Base-by-base conservation (phyloP, 2,888 invertebrate species). In the Hemicrepidius hirtus region DNA sequence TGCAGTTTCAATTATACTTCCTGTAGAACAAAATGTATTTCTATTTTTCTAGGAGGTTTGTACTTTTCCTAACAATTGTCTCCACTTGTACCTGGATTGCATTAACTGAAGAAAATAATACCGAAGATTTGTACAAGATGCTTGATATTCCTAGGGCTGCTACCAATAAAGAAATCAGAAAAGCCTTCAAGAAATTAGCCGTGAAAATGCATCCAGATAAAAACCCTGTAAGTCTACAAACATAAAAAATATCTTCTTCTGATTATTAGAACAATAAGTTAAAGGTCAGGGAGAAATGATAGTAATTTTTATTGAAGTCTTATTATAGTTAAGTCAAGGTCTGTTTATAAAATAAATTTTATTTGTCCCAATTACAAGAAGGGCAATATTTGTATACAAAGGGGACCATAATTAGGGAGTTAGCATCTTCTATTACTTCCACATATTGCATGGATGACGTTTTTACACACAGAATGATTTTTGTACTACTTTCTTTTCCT, bases 181-280 rank as follows among this genome's bases (percentile, higher is more conserved):
- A 90, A 83, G 93, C 93, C 5, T 94, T 93, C 83, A 94, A 94
- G 84, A 91, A 90, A 81, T 81, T 93, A 55, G 94, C 93, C 0
- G 88, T 94, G 5, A 88, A 88, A 65, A 87, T 90, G 77, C 94
- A 94, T 88, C 94, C 94, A 3, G 94, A 94, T 84, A 94, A 94
- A 84, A 90, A 90, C 82, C 85, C 85, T 80, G 90, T 89, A 82
- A 35, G 53, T 40, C 21, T 13, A 3, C 1, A 1, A 40, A n/a
- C 4, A 13, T 40, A 13, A 13, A 0, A 13, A 40, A 40, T 13
- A 3, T 40, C 13, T 37, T 12, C 40, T 13, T 13, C 1, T 13
- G 40, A 40, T 13, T 40, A 9, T 32, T 5, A 1, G 32, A 9
- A 32, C 4, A 9, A 9, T 32, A 7, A 1, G 13, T 5, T 40